Evolutionary conservation across 2,888 invertebrate species (phyloP).

Genomic region (Drosophila fulvimacula): DNA sequence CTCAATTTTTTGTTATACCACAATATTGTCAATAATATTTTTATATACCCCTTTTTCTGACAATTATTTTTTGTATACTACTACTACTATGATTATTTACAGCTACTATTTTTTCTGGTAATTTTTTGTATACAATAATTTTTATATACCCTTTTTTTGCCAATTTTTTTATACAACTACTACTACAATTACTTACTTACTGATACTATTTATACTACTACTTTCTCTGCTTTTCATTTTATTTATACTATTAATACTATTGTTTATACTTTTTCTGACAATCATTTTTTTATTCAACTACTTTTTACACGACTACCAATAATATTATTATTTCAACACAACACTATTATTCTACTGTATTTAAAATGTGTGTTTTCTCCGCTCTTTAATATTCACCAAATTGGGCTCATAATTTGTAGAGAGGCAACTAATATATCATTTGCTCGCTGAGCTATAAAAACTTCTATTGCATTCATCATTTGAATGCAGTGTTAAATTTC

Average conservation of each 20-base stretch:
- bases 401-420: neutral
- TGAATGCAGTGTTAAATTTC: neutral
- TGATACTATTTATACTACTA: neutral
- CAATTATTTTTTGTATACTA: too few species aligned
- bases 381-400: neutral
- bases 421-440: slow-evolving; percentile 3
- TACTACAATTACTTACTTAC: neutral
- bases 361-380: too few species aligned
- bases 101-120: neutral
- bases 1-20: too few species aligned
- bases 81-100: neutral
- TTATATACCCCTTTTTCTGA: too few species aligned
- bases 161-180: neutral
- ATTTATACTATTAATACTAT: neutral
- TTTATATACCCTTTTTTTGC: too few species aligned
- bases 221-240: neutral
- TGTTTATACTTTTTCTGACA: neutral
- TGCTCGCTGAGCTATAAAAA: slow-evolving; percentile 2
- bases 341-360: too few species aligned
- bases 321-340: neutral
- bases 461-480: slow-evolving; percentile 7
- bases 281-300: too few species aligned
- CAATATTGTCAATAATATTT: too few species aligned
- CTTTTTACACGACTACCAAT: neutral
- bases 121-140: too few species aligned